Conservation (phyloP, 2,113 vertebrate genomes). For the Anguilla japonica region DNA sequence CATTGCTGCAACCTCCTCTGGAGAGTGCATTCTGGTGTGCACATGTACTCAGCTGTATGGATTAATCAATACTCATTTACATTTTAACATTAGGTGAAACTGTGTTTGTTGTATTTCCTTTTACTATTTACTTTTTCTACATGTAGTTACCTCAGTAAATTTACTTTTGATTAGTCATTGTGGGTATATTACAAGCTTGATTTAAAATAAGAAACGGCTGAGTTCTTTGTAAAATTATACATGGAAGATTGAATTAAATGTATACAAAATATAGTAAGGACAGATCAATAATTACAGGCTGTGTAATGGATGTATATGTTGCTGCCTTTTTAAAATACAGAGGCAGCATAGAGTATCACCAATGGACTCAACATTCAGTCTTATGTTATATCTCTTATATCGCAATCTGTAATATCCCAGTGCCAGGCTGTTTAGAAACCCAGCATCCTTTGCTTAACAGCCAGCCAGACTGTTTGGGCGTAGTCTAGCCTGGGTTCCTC, state of each 20-base stretch:
- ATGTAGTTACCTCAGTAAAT: too few species aligned
- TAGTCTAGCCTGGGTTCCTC: constrained; percentile 65
- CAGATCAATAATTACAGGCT: not conserved
- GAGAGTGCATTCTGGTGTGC: too few species aligned
- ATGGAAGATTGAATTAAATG: not conserved
- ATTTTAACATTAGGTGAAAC: too few species aligned
- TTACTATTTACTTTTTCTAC: too few species aligned
- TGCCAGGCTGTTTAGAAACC: constrained; percentile 76
- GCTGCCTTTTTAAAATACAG: too few species aligned
- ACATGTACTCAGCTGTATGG: too few species aligned
- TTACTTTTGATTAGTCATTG: not conserved
- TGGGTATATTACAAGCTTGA: not conserved
- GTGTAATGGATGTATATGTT: not conserved
- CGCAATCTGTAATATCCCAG: constrained; percentile 61
- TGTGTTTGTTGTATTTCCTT: too few species aligned
- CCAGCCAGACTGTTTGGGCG: constrained; percentile 70
- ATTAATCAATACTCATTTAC: too few species aligned
- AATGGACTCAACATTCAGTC: not conserved
- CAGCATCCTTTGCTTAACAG: constrained; percentile 75
- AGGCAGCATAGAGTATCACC: not conserved
- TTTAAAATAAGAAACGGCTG: not conserved
- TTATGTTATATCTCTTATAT: constrained; percentile 43
- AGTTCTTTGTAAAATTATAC: not conserved
- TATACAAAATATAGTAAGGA: not conserved
- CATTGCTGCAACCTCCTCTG: too few species aligned